phyloP scores from a whole-genome alignment of 2,113 vertebrate genomes.

The Peucedramus taeniatus region DNA sequence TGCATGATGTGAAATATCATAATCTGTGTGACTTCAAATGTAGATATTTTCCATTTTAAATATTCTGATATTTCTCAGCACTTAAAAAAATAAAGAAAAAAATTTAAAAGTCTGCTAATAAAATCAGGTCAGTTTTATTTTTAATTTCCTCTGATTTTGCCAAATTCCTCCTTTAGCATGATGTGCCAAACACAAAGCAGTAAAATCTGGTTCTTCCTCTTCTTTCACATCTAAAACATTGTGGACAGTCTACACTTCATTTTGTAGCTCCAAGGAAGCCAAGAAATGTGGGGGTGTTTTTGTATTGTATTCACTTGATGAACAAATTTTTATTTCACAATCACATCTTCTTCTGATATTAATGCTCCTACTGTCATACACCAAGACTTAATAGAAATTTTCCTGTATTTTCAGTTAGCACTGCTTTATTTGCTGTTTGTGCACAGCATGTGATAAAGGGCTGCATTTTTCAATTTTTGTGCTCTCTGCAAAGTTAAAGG shows the following conservation, averaged over 20 bases:
- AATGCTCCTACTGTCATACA: neutral
- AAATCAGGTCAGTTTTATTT: neutral
- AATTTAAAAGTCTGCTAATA: neutral
- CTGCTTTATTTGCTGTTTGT: neutral
- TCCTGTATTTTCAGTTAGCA: neutral
- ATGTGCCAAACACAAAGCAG: neutral
- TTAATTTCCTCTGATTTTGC: neutral
- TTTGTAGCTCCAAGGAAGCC: neutral
- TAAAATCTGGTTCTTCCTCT: neutral
- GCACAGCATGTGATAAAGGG: neutral
- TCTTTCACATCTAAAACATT: neutral
- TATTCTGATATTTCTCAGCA: neutral
- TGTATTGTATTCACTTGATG: neutral
- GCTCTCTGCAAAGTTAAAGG: neutral
- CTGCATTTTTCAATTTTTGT: neutral
- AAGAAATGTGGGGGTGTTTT: neutral
- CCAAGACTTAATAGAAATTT: neutral
- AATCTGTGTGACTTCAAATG: neutral
- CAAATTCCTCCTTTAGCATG: neutral
- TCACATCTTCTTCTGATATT: neutral
- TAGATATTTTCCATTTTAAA: neutral
- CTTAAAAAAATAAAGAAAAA: neutral
- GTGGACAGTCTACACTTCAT: neutral
- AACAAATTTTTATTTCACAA: neutral
- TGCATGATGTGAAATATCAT: neutral